These are phyloP conservation scores for Sturnira hondurensis DNA, from an alignment of 2,113 vertebrate species.

Conservation along the genomic window DNA sequence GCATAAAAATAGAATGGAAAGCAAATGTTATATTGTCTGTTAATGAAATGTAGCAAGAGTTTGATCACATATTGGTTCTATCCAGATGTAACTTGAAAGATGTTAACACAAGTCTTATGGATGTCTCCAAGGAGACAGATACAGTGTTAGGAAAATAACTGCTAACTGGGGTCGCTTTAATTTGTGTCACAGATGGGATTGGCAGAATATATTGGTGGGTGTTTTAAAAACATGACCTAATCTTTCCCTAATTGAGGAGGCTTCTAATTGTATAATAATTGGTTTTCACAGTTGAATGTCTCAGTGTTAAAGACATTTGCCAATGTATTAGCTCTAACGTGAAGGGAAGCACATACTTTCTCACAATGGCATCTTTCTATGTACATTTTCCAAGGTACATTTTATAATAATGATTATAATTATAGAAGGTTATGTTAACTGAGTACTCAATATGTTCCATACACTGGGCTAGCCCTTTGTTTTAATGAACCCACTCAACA, in stretches of 20 bases:
- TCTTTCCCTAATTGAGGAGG: slow-evolving; percentile 61
- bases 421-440: not conserved
- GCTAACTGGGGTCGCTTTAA: slow-evolving; percentile 66
- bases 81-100: slow-evolving; percentile 72
- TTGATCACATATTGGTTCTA: slow-evolving; percentile 64
- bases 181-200: slow-evolving; percentile 68
- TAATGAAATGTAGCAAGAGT: slow-evolving; percentile 57
- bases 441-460: not conserved
- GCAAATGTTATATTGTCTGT: slow-evolving; percentile 62
- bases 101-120: slow-evolving; percentile 61
- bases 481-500: not conserved
- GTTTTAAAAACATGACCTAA: slow-evolving; percentile 67
- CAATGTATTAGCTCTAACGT: slow-evolving; percentile 30
- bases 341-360: slow-evolving; percentile 1
- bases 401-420: not conserved
- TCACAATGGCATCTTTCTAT: not conserved
- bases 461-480: not conserved
- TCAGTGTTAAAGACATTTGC: slow-evolving; percentile 55
- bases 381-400: not conserved
- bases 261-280: slow-evolving; percentile 70
- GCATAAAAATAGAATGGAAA: slow-evolving; percentile 71
- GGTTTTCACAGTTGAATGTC: slow-evolving; percentile 66
- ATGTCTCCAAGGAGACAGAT: slow-evolving; percentile 72
- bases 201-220: slow-evolving; percentile 66
- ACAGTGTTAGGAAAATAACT: slow-evolving; percentile 65